Base-by-base conservation (phyloP, 2,888 invertebrate genomes). In the Cerceris ruficornis region DNA sequence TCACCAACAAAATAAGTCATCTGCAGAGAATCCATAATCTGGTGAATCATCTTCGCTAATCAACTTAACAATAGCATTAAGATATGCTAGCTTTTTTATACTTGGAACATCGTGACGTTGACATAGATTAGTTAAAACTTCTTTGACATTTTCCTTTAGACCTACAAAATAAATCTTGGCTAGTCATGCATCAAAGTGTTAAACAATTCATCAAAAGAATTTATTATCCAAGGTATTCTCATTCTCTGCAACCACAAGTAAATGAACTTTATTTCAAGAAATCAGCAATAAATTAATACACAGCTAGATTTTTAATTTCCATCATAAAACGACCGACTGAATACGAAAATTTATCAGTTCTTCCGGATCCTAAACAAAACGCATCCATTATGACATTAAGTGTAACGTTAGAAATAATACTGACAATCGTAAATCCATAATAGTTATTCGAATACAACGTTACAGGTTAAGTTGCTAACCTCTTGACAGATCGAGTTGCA, bases 11-110 rank as follows among this genome's bases (percentile, higher is more conserved):
- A 97, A 95, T 87, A 98, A 94, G 92, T 98, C 97, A 92, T 97
- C 96, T 78, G 95, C 94, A 83, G 95, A 94, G 91, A 96, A 96
- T 61, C 96, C 96, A 87, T 96, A 94, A 86, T 94, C 94, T 81
- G 92, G 92, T 87, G 94, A 88, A 76, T 93, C 93, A 69, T 93
- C 94, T 86, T 95, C 95, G 90, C 95, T 93, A 83, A 96, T 93
- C 83, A 98, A 94, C 90, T 97, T 97, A 71, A 97, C 97, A 93
- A 98, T 95, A 78, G 96, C 96, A 94, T 98, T 98, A 88, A 98
- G 94, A 92, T 97, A 97, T 84, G 96, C 96, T 86, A 98, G 94
- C 91, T 96, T 96, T 91, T 96, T 96, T 80, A 95, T 95, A 92
- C 97, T 97, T 76, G 96, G 95, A 77, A 96, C 94, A 74, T 94